These are phyloP conservation scores for Pogonomyrmex californicus DNA, from an alignment of 1,140 invertebrate species.

Conservation along the genomic window DNA sequence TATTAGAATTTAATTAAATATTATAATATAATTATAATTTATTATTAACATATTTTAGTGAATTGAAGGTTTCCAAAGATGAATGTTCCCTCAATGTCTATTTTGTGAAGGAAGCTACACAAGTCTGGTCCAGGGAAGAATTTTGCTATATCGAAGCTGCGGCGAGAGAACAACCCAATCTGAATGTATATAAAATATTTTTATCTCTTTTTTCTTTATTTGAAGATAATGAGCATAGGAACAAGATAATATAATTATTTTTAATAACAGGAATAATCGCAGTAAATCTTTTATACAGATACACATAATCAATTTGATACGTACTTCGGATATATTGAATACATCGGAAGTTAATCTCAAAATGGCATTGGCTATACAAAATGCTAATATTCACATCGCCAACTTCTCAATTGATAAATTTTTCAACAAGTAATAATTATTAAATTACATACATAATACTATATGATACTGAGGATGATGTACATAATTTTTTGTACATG, in stretches of 20 bases:
- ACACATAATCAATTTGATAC: constrained; percentile 77
- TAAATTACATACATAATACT: neutral
- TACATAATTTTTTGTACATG: neutral
- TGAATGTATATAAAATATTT: constrained; percentile 71
- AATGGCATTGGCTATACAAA: constrained; percentile 48
- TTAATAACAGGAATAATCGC: neutral
- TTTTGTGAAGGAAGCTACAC: constrained; percentile 78
- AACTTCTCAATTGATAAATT: constrained; percentile 74
- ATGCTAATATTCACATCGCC: constrained; percentile 70
- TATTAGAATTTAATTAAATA: neutral
- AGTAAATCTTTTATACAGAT: constrained; percentile 67
- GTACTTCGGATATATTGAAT: constrained; percentile 15
- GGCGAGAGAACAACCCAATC: constrained; percentile 74
- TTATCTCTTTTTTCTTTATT: neutral
- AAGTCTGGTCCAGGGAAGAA: constrained; percentile 76
- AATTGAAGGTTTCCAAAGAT: neutral
- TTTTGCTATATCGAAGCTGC: constrained; percentile 79
- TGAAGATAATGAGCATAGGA: neutral
- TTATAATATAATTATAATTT: neutral
- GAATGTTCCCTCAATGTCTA: constrained; percentile 72
- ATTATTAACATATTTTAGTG: neutral
- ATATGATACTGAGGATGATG: constrained; percentile 2
- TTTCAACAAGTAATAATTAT: constrained; percentile 76
- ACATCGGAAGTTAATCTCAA: constrained; percentile 50
- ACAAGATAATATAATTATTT: neutral